Base-by-base conservation (phyloP, 2,888 invertebrate species). In the Aleiodes alternator region DNA sequence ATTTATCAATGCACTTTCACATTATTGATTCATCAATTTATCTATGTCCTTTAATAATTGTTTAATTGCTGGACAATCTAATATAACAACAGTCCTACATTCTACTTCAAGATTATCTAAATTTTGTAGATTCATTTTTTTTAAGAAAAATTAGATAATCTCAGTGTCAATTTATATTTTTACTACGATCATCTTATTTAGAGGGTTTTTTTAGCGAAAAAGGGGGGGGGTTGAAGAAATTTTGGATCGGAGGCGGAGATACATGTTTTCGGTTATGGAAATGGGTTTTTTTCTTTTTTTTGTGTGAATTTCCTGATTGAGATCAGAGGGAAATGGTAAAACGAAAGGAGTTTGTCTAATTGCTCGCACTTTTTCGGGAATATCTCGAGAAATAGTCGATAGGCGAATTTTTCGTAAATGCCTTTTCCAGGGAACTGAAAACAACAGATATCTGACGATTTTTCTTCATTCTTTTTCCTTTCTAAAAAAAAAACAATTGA, bases 11-110 rank as follows among this genome's bases (percentile, higher is more conserved):
- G 84, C 81, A 83, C 84, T 84, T 56, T 84, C 83, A 83, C 82
- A 76, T 80, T 76, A 79, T 79, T 82, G 79, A 73, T 68, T 31
- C 29, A 31, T 68, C 12, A 68, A 50, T 75, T 82, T 81, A 82
- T 76, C 81, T 83, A 85, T 81, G 80, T 82, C 83, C 80, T 83
- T 75, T 82, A 82, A 82, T 83, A 82, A 80, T 85, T 81, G 81
- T 81, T 79, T 78, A 83, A 82, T 80, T 78, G 75, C 6, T 79
- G 80, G 78, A 81, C 80, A 81, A 72, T 75, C 77, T 87, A 87
- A 87, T 82, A 85, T 85, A 88, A 88, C 87, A 87, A 88, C 88
- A 82, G 87, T 84, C 82, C 88, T 88, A 89, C 84, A 75, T 79
- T 72, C 85, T 87, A 85, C 83, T 79, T 79, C 84, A 84, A 86